phyloP scores from a whole-genome alignment of 2,113 vertebrate species.

The Ammodytes dubius region DNA sequence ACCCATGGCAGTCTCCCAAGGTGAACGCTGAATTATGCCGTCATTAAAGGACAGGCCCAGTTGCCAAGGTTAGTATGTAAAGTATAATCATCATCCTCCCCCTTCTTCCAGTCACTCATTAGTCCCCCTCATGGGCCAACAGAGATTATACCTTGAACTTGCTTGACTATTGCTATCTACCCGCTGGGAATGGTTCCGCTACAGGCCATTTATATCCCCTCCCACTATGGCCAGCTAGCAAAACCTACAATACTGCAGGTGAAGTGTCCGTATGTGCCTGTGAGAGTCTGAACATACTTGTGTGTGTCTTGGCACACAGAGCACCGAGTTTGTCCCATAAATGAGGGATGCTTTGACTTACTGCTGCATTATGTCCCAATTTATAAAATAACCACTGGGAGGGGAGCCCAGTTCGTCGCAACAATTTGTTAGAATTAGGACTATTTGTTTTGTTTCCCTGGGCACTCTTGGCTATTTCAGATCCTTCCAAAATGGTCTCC shows the following conservation, averaged over 20 bases:
- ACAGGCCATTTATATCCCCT: slow-evolving; percentile 81
- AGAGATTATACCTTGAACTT: slow-evolving; percentile 86
- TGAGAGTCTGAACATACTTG: slow-evolving; percentile 40
- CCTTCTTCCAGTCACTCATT: slow-evolving; percentile 84
- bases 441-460: slow-evolving; percentile 72
- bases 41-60: slow-evolving; percentile 87
- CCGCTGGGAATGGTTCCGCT: slow-evolving; percentile 73
- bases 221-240: slow-evolving; percentile 53
- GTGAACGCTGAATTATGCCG: slow-evolving; percentile 89
- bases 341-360: slow-evolving; percentile 77
- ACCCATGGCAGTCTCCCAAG: slow-evolving; percentile 87
- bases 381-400: slow-evolving; percentile 74
- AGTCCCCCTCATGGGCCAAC: slow-evolving; percentile 81
- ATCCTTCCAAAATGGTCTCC: slow-evolving; percentile 53
- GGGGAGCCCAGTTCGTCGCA: slow-evolving; percentile 60
- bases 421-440: slow-evolving; percentile 74
- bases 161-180: slow-evolving; percentile 76
- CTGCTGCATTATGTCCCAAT: slow-evolving; percentile 76
- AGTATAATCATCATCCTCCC: slow-evolving; percentile 85
- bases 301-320: slow-evolving; percentile 66
- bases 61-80: slow-evolving; percentile 90
- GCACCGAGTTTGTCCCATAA: slow-evolving; percentile 80
- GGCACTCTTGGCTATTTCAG: slow-evolving; percentile 61
- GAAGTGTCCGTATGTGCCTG: slow-evolving; percentile 55
- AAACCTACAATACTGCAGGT: slow-evolving; percentile 65